Evolutionary conservation across 2,888 invertebrate species (phyloP).

Genomic region (Epiblema foenella): DNA sequence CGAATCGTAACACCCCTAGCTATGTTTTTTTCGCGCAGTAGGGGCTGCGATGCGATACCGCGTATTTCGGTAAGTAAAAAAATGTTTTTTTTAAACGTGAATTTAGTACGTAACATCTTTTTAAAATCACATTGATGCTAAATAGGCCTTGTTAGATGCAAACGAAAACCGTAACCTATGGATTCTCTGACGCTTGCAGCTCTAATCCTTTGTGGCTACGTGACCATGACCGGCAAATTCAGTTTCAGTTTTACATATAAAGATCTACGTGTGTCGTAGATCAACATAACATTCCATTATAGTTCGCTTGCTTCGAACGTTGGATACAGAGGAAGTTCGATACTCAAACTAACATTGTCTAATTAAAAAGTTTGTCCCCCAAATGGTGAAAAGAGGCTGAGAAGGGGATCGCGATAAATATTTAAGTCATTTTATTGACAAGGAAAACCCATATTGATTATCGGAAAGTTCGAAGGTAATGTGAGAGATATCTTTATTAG

Average conservation of each 20-base stretch:
- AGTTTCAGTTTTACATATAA: too few relatives aligned
- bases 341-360: slow-evolving; percentile 42
- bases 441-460: slow-evolving; percentile 38
- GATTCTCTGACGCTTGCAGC: not conserved
- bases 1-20: slow-evolving; percentile 41
- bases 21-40: slow-evolving; percentile 31
- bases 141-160: not conserved
- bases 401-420: slow-evolving; percentile 25
- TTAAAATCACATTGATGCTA: not conserved
- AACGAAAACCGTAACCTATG: not conserved
- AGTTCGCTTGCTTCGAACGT: slow-evolving; percentile 40
- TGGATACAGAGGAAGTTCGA: slow-evolving; percentile 41
- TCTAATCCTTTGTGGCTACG: not conserved
- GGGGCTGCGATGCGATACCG: slow-evolving; percentile 11
- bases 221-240: too few relatives aligned
- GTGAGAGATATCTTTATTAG: slow-evolving; percentile 18
- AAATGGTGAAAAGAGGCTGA: slow-evolving; percentile 9
- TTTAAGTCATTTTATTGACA: slow-evolving; percentile 32
- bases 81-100: not conserved
- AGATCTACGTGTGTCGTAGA: slow-evolving; percentile 14
- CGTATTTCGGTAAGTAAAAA: not conserved
- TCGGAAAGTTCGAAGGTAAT: slow-evolving; percentile 17
- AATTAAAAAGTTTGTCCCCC: slow-evolving; percentile 46
- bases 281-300: slow-evolving; percentile 38
- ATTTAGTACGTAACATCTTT: not conserved